Percentiles rank a stretch among this genome's conserved stretches.
These are phyloP conservation scores for Spilogale gracilis DNA, from an alignment of 2,113 vertebrate genomes.

Conservation along the genomic window DNA sequence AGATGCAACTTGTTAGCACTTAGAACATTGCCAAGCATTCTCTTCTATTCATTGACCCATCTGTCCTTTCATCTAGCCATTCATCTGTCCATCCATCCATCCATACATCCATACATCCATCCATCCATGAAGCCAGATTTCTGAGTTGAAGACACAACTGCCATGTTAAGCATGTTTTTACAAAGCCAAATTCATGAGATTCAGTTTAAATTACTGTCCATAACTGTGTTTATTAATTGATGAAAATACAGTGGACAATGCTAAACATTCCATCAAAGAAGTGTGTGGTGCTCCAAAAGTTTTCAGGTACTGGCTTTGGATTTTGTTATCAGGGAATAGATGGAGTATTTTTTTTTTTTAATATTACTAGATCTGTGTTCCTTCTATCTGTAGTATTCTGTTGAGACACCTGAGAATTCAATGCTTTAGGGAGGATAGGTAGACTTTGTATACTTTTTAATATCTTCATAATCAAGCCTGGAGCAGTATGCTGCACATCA, in stretches of 20 bases:
- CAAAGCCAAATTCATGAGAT: slow-evolving; percentile 32
- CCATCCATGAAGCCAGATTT: slow-evolving; percentile 16
- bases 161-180: slow-evolving; percentile 13
- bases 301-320: slow-evolving; percentile 19
- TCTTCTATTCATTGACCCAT: not conserved
- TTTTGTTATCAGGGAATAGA: slow-evolving; percentile 36
- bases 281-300: not conserved
- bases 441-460: not conserved
- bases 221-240: not conserved
- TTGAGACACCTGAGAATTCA: slow-evolving; percentile 13
- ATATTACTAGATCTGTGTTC: not conserved
- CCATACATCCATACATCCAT: not conserved
- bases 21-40: not conserved
- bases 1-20: slow-evolving; percentile 20
- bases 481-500: not conserved
- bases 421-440: not conserved
- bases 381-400: not conserved
- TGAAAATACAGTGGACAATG: not conserved
- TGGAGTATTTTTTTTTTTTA: slow-evolving; percentile 2
- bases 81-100: not conserved
- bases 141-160: slow-evolving; percentile 46
- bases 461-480: not conserved
- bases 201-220: slow-evolving; percentile 24
- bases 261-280: slow-evolving; percentile 3
- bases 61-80: not conserved